phyloP scores from a whole-genome alignment of 2,113 vertebrate genomes.

The Syngnathus scovelli region DNA sequence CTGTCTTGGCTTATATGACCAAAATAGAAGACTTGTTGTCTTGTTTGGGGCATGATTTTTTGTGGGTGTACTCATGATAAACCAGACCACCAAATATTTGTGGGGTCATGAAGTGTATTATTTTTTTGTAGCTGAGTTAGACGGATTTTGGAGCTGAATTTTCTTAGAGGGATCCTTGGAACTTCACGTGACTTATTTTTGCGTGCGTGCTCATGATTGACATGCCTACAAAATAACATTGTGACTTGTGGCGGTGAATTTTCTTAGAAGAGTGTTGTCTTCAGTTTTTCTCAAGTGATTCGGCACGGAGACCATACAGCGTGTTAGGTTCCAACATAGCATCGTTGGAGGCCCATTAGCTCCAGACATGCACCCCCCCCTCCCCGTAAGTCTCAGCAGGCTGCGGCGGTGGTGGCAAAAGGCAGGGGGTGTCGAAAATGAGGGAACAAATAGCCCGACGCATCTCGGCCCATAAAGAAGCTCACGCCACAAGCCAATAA shows the following conservation, averaged over 20 bases:
- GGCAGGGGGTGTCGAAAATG: constrained; percentile 10
- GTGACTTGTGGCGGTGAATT: too few relatives aligned
- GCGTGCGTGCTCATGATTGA: neutral
- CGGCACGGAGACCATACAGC: constrained; percentile 29
- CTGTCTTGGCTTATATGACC: neutral
- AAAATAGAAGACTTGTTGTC: neutral
- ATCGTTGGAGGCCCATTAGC: constrained; percentile 70
- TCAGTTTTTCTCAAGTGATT: constrained; percentile 20
- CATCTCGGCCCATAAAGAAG: constrained; percentile 72
- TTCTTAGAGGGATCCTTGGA: neutral
- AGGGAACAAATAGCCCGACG: constrained; percentile 76
- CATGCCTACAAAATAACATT: neutral
- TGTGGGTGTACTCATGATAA: neutral
- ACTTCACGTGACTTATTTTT: neutral
- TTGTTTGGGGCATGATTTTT: neutral
- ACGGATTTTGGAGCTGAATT: neutral
- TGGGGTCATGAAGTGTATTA: too few relatives aligned
- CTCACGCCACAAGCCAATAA: constrained; percentile 74
- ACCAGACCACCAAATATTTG: too few relatives aligned
- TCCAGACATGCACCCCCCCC: constrained; percentile 59
- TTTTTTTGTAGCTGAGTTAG: too few relatives aligned
- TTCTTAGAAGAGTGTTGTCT: constrained; percentile 32
- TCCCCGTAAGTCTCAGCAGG: constrained; percentile 65
- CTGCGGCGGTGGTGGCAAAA: constrained; percentile 64
- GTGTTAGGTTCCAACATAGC: constrained; percentile 39